These are phyloP conservation scores for Strix uralensis DNA, from an alignment of 2,113 vertebrate genomes.

Conservation along the genomic window DNA sequence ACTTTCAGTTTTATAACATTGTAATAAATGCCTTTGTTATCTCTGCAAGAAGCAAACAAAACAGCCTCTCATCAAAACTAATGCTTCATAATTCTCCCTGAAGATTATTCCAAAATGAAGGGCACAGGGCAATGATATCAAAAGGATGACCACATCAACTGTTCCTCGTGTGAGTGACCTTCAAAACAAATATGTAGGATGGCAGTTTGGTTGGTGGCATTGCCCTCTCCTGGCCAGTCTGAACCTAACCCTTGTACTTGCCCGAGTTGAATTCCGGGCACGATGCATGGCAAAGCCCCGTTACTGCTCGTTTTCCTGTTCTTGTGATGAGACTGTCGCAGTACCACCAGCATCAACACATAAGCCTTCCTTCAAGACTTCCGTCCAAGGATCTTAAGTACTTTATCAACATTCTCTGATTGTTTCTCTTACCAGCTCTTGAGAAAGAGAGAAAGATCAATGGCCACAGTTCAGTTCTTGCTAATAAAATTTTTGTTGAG, in stretches of 20 bases:
- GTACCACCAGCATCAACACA: neutral
- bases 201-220: neutral
- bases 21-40: neutral
- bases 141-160: neutral
- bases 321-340: neutral
- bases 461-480: neutral
- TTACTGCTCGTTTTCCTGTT: neutral
- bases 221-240: constrained; percentile 68
- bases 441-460: neutral
- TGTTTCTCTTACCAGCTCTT: neutral
- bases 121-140: accelerated
- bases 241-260: neutral
- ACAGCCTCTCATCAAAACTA: neutral
- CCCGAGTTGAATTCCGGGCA: neutral
- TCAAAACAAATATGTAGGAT: neutral
- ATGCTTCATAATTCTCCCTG: neutral
- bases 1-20: neutral
- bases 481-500: neutral
- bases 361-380: neutral
- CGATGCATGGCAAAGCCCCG: neutral
- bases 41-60: neutral
- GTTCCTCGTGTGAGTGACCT: neutral
- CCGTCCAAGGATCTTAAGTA: neutral
- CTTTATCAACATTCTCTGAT: neutral
- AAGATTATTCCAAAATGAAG: neutral